A percentile compares a stretch with the other conserved stretches of the same genome.
phyloP scores from a whole-genome alignment of 2,797 vertebrate species.

The Cyclura pinguis region DNA sequence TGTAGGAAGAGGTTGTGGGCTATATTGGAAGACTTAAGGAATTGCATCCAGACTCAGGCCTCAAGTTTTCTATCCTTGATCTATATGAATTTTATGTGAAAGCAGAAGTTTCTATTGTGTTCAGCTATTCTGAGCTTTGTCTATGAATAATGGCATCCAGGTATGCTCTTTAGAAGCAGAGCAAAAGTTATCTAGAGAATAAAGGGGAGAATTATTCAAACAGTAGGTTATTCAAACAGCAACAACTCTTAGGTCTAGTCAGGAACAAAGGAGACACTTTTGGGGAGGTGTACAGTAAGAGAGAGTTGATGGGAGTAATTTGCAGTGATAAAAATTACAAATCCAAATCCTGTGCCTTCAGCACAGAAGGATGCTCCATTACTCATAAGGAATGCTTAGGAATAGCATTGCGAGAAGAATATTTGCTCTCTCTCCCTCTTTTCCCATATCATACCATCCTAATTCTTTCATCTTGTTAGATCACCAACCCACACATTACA shows the following conservation, averaged over 20 bases:
- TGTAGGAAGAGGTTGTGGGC: neutral
- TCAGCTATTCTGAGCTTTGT: neutral
- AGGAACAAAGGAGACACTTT: too few species aligned
- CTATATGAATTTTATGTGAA: neutral
- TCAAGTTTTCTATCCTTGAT: neutral
- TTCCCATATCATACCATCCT: neutral
- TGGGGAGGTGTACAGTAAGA: neutral
- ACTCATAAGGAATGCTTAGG: neutral
- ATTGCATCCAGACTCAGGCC: neutral
- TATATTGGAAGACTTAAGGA: neutral
- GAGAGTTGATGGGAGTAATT: neutral
- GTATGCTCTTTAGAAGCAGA: neutral
- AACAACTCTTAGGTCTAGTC: neutral
- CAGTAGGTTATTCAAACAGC: too few species aligned
- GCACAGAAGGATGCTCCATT: neutral
- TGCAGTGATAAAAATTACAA: neutral
- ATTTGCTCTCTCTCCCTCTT: neutral
- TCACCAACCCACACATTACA: too few species aligned
- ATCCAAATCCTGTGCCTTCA: neutral
- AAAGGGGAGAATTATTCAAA: neutral
- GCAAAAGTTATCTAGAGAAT: neutral
- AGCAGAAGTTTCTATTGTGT: neutral
- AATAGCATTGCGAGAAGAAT: neutral
- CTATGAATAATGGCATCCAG: conserved; percentile 14
- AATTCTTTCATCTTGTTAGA: neutral